Evolutionary conservation across 2,888 invertebrate species (phyloP).

Genomic region (Digitonthophagus gazella): DNA sequence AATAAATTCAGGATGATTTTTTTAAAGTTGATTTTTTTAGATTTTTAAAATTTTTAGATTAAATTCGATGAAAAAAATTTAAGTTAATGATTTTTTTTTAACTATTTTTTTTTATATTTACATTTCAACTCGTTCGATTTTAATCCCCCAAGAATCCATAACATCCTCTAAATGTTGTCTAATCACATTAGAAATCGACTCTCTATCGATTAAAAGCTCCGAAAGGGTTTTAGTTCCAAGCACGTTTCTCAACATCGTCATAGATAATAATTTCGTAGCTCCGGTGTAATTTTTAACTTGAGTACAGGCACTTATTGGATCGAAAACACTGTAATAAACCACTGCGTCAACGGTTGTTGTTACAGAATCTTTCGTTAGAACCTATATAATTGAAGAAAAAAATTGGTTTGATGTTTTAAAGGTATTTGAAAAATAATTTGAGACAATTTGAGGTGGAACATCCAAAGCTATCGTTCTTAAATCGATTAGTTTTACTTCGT

Average conservation of each 20-base stretch:
- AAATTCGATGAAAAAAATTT: no score
- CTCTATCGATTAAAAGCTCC: constrained; percentile 1
- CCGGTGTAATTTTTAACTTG: constrained; percentile 7
- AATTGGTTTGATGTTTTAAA: no score
- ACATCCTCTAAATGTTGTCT: background rate
- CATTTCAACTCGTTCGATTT: constrained; percentile 15
- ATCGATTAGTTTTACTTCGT: background rate
- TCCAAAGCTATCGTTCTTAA: background rate
- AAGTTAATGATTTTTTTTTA: no score
- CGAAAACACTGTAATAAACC: constrained; percentile 2
- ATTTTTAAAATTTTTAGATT: no score
- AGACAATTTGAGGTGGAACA: constrained; percentile 9
- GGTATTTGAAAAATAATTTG: no score
- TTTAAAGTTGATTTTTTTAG: no score
- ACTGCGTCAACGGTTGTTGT: constrained; percentile 2
- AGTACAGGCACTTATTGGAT: background rate
- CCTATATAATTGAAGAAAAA: no score
- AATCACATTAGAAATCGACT: background rate
- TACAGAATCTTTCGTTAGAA: constrained; percentile 10
- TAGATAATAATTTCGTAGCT: background rate
- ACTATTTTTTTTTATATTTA: constrained; percentile 1
- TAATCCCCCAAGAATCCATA: constrained; percentile 9
- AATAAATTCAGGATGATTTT: no score
- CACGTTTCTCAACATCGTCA: constrained; percentile 1
- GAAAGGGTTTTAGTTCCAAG: constrained; percentile 5